A percentile compares a stretch with the other conserved stretches of the same genome.
Conservation (phyloP, 2,797 vertebrate species). For the Paedocypris micromegethes region DNA sequence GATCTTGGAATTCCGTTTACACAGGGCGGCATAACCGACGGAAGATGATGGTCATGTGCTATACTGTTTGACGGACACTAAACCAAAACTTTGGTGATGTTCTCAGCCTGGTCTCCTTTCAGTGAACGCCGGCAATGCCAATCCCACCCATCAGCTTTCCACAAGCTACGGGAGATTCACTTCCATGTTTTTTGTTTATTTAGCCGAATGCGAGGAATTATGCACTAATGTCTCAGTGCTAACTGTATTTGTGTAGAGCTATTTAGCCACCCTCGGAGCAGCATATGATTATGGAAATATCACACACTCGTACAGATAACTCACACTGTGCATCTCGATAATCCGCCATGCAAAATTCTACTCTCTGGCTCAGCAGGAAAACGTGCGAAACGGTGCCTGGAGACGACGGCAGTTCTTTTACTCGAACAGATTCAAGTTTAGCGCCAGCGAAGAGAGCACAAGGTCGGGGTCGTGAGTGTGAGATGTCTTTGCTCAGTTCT, state of each 20-base stretch:
- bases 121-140: too few relatives aligned
- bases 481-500: conserved; percentile 10
- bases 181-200: conserved; percentile 22
- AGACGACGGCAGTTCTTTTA: conserved; percentile 13
- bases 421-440: neutral
- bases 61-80: too few relatives aligned
- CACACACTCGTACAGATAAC: conserved; percentile 4
- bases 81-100: too few relatives aligned
- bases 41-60: too few relatives aligned
- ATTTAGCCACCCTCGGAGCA: conserved; percentile 23
- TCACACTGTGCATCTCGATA: conserved; percentile 23
- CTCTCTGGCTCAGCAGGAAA: conserved; percentile 34
- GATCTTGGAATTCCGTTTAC: too few relatives aligned
- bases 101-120: too few relatives aligned
- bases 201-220: conserved; percentile 19
- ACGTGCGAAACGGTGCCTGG: conserved; percentile 2
- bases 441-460: conserved; percentile 50
- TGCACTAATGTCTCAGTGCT: conserved; percentile 27
- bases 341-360: conserved; percentile 28
- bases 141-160: too few relatives aligned
- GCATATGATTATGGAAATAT: conserved; percentile 30
- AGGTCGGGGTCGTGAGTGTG: conserved; percentile 39
- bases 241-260: conserved; percentile 21
- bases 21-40: too few relatives aligned
- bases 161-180: neutral